phyloP scores from a whole-genome alignment of 2,888 invertebrate genomes.

The Tipula vernalis region DNA sequence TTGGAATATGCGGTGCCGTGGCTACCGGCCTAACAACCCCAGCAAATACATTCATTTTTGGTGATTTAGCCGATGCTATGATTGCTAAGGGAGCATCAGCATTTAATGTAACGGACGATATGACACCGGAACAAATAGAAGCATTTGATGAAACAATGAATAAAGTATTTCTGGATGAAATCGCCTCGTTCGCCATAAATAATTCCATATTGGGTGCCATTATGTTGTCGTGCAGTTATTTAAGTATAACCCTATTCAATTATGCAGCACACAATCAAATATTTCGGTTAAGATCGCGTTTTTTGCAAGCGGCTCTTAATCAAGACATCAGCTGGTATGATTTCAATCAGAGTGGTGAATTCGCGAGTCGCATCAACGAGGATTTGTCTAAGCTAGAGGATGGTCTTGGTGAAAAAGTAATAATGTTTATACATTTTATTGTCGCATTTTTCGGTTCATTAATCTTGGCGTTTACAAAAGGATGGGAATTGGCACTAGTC shows the following conservation, averaged over 20 bases:
- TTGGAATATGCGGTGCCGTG: conserved; percentile 41
- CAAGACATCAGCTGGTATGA: conserved; percentile 59
- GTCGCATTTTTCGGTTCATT: conserved; percentile 49
- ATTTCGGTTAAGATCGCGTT: conserved; percentile 43
- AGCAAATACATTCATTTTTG: conserved; percentile 47
- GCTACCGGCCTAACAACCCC: conserved; percentile 46
- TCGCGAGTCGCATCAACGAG: conserved; percentile 54
- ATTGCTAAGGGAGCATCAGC: conserved; percentile 12
- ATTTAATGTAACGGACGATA: not conserved
- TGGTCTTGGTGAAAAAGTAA: conserved; percentile 64
- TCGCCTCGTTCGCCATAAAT: conserved; percentile 41
- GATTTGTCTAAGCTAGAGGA: conserved; percentile 57
- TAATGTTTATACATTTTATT: conserved; percentile 52
- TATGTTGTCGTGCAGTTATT: conserved; percentile 44
- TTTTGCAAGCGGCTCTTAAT: conserved; percentile 46
- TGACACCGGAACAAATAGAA: conserved; percentile 19
- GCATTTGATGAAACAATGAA: conserved; percentile 33
- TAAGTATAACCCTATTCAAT: conserved; percentile 49
- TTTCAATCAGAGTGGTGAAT: conserved; percentile 48
- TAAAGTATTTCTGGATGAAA: conserved; percentile 35
- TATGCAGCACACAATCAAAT: conserved; percentile 51
- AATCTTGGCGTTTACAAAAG: conserved; percentile 50
- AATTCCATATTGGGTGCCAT: conserved; percentile 42
- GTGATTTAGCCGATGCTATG: conserved; percentile 25
- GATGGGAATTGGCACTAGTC: conserved; percentile 63